These are phyloP conservation scores for Cassiopea xamachana DNA, from an alignment of 30 jellyfish, hydroid and myxozoan genomes.

Conservation along the genomic window DNA sequence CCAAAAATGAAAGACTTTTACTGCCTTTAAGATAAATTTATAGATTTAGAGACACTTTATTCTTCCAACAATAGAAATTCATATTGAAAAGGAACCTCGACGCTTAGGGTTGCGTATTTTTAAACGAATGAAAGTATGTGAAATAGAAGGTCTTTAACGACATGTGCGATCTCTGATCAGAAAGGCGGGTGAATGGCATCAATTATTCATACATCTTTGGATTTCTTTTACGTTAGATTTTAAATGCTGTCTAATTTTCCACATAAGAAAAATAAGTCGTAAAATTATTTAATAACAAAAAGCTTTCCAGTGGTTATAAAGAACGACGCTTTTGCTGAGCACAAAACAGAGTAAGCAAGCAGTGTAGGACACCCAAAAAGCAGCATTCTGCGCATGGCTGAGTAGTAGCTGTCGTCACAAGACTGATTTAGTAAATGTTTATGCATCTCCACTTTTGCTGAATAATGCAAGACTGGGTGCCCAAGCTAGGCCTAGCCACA, in stretches of 20 bases:
- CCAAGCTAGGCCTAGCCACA: constrained; percentile 12
- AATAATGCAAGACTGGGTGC: constrained; percentile 44
- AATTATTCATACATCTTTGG: constrained; percentile 35
- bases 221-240: background rate
- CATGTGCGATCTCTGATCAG: constrained; percentile 69
- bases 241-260: background rate
- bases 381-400: constrained; percentile 9
- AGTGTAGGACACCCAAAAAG: background rate
- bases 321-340: background rate
- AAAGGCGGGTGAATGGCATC: constrained; percentile 50
- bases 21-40: no score
- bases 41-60: background rate
- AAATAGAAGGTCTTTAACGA: background rate
- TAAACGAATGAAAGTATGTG: no score
- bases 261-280: background rate
- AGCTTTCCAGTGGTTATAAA: no score
- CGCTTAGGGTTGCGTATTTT: background rate
- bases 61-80: background rate
- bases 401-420: constrained; percentile 30
- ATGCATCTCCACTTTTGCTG: constrained; percentile 64
- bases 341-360: background rate
- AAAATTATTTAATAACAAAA: no score
- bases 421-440: constrained; percentile 23
- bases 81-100: background rate
- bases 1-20: no score